phyloP scores from a whole-genome alignment of 35 echinoderm and acorn worm genomes.

The Acanthaster planci region DNA sequence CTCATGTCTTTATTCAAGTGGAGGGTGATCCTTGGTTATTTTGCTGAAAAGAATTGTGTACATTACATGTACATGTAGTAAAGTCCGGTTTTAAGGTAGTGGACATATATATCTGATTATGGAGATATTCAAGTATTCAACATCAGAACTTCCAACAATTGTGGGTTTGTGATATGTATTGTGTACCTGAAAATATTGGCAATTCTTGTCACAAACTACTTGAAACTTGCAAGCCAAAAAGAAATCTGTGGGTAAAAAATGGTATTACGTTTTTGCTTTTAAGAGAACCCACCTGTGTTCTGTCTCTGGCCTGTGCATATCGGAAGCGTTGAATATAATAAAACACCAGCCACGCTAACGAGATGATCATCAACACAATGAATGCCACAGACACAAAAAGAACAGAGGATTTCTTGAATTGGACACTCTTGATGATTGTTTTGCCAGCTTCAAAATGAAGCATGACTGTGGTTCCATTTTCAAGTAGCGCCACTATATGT shows the following conservation, averaged over 20 bases:
- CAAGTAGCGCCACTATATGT: constrained; percentile 58
- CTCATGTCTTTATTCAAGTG: too few species aligned
- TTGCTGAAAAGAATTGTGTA: too few species aligned
- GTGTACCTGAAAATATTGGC: too few species aligned
- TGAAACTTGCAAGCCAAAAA: too few species aligned
- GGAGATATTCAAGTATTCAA: too few species aligned
- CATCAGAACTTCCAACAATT: too few species aligned
- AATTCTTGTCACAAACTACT: too few species aligned
- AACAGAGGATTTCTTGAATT: constrained; percentile 91
- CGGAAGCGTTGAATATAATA: constrained; percentile 98
- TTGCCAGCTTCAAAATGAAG: constrained; percentile 54
- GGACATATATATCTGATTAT: too few species aligned
- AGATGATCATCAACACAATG: constrained; percentile 96
- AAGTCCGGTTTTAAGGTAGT: too few species aligned
- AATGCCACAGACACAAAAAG: constrained; percentile 96
- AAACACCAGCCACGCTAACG: constrained; percentile 96
- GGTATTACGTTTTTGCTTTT: neutral
- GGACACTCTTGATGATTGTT: constrained; percentile 64
- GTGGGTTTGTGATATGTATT: too few species aligned
- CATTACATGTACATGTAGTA: too few species aligned
- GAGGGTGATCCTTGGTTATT: too few species aligned
- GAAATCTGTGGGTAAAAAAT: neutral
- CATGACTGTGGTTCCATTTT: constrained; percentile 63
- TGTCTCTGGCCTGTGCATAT: constrained; percentile 90
- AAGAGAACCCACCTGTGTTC: constrained; percentile 77